Evolutionary conservation across 2,797 vertebrate species (phyloP), one percentile per base, ranked within the genome.

Genomic region (Babyrousa celebensis): DNA sequence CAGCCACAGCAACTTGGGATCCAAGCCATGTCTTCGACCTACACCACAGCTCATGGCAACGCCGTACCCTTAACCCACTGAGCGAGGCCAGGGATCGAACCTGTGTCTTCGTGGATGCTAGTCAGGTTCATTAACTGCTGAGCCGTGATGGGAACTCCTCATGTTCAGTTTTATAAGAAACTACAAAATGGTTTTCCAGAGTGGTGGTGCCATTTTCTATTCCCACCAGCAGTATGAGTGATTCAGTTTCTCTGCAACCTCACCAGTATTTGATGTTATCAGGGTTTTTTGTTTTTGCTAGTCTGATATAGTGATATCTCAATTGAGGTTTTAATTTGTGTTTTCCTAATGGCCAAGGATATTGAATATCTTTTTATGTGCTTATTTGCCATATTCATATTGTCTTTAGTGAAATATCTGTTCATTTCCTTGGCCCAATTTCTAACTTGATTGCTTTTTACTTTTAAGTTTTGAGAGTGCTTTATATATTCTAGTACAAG

Each of bases 371-470:
- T 95, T 75, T 90, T 77, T 18, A 12, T 82, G 36, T 65, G 63
- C 16, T 85, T 65, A 36, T 88, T 71, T 96, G 16, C 70, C 68
- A 74, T 79, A 36, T 83, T 17, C 62, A 15, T 71, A 32, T 68
- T 36, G 2, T 90, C 87, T 91, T 27, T 67, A 84, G 25, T 78
- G 70, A 86, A 83, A 71, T 56, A 60, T 2, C 17, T 82, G 1
- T 86, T 96, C 1, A 6, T 87, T 93, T 92, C 36, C 67, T 90
- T 89, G 62, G n/a, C 56, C 70, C 25, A 10, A 78, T 86, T 94
- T 54, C 68, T 86, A 56, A 67, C 21, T 20, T 27, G 1, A 32
- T 62, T 72, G 12, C 84, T 94, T 70, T 52, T 93, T 94, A 15
- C 36, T 62, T 6, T 63, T 58, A 23, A 58, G 56, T 95, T 93